phyloP scores from a whole-genome alignment of 2,113 vertebrate genomes.

The Tinamus guttatus region DNA sequence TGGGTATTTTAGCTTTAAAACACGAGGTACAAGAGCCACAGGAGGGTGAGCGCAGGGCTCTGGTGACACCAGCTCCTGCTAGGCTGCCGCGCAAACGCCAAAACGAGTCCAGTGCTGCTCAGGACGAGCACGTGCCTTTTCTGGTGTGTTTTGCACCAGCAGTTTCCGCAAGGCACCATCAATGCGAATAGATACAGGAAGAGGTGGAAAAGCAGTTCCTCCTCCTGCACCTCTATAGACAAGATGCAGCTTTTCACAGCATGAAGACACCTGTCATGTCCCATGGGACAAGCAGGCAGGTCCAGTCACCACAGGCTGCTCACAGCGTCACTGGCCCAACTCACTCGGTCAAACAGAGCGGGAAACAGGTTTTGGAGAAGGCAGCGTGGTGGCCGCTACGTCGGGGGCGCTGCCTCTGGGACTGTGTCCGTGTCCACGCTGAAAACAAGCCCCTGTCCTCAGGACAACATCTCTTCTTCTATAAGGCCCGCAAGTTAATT shows the following conservation, averaged over 20 bases:
- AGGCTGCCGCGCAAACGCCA: background rate
- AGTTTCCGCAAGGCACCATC: background rate
- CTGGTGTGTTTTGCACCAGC: background rate
- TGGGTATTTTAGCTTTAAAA: background rate
- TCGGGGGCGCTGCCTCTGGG: background rate
- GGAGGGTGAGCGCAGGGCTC: rapidly evolving
- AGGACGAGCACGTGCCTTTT: background rate
- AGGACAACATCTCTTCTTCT: background rate
- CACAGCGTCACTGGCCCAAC: background rate
- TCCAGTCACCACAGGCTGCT: background rate
- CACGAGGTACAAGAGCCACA: background rate
- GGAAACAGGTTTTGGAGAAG: background rate
- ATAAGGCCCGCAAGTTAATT: background rate
- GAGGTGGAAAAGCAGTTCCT: background rate
- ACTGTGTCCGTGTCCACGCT: rapidly evolving
- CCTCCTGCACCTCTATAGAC: background rate
- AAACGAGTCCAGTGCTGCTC: background rate
- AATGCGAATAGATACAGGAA: background rate
- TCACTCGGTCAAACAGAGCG: background rate
- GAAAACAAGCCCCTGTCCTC: rapidly evolving
- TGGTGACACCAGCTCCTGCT: background rate
- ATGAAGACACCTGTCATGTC: background rate
- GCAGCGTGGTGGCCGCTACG: rapidly evolving
- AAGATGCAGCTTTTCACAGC: background rate
- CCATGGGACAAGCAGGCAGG: background rate